Conservation (phyloP, 2,888 invertebrate species). For the Drosophila histrio region DNA sequence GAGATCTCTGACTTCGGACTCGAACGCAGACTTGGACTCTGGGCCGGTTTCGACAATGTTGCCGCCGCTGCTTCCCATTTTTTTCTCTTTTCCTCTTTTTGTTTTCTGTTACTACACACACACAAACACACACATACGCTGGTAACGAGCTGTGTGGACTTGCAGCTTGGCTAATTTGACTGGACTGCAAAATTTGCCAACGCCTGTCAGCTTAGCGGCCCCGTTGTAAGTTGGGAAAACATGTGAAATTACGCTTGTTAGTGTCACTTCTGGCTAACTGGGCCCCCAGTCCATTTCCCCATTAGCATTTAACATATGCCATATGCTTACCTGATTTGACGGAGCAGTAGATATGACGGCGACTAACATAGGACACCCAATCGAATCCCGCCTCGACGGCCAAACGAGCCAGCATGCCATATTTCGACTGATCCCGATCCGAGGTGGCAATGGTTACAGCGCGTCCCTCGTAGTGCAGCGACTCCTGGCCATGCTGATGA, state of each 20-base stretch:
- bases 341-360: slow-evolving; percentile 97
- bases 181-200: slow-evolving; percentile 75
- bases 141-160: slow-evolving; percentile 21
- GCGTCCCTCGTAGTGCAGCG: slow-evolving; percentile 97
- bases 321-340: slow-evolving; percentile 95
- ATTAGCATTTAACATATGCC: slow-evolving; percentile 30
- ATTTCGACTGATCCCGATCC: slow-evolving; percentile 95
- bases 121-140: not conserved
- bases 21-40: slow-evolving; percentile 10
- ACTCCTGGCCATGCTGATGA: slow-evolving; percentile 89
- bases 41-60: slow-evolving; percentile 58
- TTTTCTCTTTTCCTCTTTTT: slow-evolving; percentile 6
- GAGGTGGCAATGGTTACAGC: slow-evolving; percentile 98
- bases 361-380: slow-evolving; percentile 98
- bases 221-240: slow-evolving; percentile 72
- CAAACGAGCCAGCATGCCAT: slow-evolving; percentile 97
- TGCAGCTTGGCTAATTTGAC: slow-evolving; percentile 72
- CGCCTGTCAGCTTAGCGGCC: slow-evolving; percentile 80
- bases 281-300: slow-evolving; percentile 17
- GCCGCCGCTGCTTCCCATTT: slow-evolving; percentile 51
- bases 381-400: slow-evolving; percentile 99
- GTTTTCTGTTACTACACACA: slow-evolving; percentile 30
- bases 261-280: slow-evolving; percentile 81
- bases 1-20: not conserved
- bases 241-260: slow-evolving; percentile 82